Evolutionary conservation across 2,888 invertebrate species (phyloP), one percentile per base, ranked within the genome.

Genomic region (Cheilosia vernalis): DNA sequence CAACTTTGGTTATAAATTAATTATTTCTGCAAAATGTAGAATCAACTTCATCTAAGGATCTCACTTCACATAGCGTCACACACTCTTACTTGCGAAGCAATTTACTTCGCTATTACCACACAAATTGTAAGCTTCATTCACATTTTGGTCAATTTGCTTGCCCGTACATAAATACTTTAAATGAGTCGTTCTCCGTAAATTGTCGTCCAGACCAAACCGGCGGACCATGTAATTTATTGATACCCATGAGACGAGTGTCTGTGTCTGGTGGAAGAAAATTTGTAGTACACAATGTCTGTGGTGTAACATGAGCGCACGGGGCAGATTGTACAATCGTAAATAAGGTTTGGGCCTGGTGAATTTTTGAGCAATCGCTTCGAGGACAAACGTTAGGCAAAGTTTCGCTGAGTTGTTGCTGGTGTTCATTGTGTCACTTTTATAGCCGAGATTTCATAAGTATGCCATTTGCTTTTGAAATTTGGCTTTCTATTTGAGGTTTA

Each of bases 61-160:
- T 37, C 37, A 37, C 37, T 37, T 37, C 13, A 3, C 4, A 37
- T 13, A 4, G 13, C 30, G 30, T 30, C 2, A 9, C 9, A 9
- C 30, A 30, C 30, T 30, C 30, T 30, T 30, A 30, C 30, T 30
- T 9, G 37, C 4, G 1, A 13, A 37, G 37, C 37, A 37, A 37
- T 37, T 37, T 37, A 2, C 37, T 37, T 10, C 13, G 4, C 3
- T 37, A 37, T 37, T 37, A 37, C 13, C 37, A 37, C 37, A 37
- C 37, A 37, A 37, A 37, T 37, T 37, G 13, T 37, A 37, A 13
- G 37, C 37, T 37, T 37, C 37, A 37, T 37, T 37, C 17, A 19
- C 51, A 19, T 44, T 30, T 44, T 10, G 42, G 44, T 61, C 61
- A 61, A 44, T 44, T 61, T 44, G 24, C 5, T 17, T 61, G 61